Base-by-base conservation (phyloP, 2,888 invertebrate species). In the Hirtodrosophila histrioides region DNA sequence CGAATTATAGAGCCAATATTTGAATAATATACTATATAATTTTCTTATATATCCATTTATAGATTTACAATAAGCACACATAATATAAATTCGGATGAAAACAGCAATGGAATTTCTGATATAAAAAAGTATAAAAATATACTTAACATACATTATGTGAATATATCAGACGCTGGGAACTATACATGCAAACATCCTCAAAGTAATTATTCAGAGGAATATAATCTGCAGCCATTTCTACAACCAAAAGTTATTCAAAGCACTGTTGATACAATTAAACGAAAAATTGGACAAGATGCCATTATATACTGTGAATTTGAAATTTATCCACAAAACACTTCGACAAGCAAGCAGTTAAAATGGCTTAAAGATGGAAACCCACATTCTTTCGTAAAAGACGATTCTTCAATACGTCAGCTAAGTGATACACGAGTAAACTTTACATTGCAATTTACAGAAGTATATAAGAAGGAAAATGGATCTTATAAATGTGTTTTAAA, bases 391-490 rank as follows among this genome's bases (percentile, higher is more conserved):
- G 70, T 91, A 1, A 89, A 91, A 54, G 91, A 91, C 58, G 90
- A 90, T 40, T 90, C 92, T 2, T 86, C 77, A 45, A 84, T 92
- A n/a, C 78, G 82, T 4, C 84, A 86, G 43, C 75, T 94, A 3
- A 94, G 94, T 86, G 92, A 93, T 5, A 95, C 94, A 4, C 92
- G 93, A 64, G 92, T 94, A 3, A 93, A 94, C 83, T 93, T 94
- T 45, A 93, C 93, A 0, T 92, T 95, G 48, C 92, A 91, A 84
- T 92, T 95, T 50, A 90, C 92, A 1, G 93, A 93, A 79, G 92
- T 95, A 0, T 92, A 93, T 8, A 93, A 94, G 69, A 94, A 94
- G 81, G 95, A 96, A 86, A 96, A 96, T 89, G 97, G 96, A 7
- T 94, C 94, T 0, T 95, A 95, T 84, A 91, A 91, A 17, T 94